Percentiles rank a stretch among this genome's conserved stretches.
Evolutionary conservation across 2,888 invertebrate species (phyloP).

Genomic region (Pardosa pseudoannulata): DNA sequence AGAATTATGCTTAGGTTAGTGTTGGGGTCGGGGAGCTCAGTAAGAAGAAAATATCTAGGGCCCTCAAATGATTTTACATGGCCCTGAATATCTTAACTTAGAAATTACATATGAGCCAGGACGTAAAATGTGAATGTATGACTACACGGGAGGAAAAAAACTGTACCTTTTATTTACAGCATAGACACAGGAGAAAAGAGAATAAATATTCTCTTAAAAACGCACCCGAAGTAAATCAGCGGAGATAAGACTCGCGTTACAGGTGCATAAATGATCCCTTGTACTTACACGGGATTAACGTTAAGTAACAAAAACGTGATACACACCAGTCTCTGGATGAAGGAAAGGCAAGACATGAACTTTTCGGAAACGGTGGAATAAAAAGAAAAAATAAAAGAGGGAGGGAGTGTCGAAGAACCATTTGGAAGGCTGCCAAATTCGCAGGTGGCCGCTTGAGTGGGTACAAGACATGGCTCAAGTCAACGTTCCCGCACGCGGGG

Average conservation of each 20-base stretch:
- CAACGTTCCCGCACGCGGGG: neutral
- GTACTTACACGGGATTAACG: conserved; percentile 3
- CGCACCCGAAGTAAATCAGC: neutral
- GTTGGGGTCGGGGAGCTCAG: no score
- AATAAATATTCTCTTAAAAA: neutral
- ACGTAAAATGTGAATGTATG: no score
- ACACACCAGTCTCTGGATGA: neutral
- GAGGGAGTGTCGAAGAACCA: neutral
- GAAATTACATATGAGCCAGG: no score
- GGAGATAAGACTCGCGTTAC: neutral
- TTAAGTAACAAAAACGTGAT: conserved; percentile 4
- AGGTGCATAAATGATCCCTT: conserved; percentile 9
- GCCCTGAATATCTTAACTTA: no score
- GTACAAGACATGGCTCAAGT: neutral
- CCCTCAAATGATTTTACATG: no score
- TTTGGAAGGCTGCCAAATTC: conserved; percentile 28
- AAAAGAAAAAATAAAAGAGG: neutral
- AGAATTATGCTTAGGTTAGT: no score
- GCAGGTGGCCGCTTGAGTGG: conserved; percentile 17
- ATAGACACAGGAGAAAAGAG: neutral
- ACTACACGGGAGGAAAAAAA: no score
- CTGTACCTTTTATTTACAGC: no score
- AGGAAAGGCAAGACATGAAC: neutral
- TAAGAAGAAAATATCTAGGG: no score
- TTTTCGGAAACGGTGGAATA: neutral